Evolutionary conservation across 2,888 invertebrate genomes (phyloP), one percentile per base, ranked within the genome.

Genomic region (Calliscelio sp.): DNA sequence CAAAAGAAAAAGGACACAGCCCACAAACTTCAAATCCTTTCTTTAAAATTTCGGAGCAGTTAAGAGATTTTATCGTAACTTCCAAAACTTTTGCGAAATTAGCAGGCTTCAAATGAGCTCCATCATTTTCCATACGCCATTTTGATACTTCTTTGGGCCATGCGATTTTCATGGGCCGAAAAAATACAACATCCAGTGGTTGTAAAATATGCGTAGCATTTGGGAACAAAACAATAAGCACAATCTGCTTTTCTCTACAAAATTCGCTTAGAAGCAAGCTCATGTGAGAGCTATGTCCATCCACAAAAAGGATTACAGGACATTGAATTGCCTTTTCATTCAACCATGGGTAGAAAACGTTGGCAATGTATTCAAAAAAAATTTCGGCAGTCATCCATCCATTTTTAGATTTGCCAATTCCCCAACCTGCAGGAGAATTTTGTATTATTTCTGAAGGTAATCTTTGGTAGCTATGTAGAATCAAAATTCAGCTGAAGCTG

Each of bases 351-450:
- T 89, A 78, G 83, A 92, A 92, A 16, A 91, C 87, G 84, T 93
- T 91, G 8, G 89, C 85, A 10, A 92, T 88, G 80, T 89, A 92
- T 87, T 93, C 91, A 85, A 83, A 92, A 85, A 93, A 92, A 16
- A 87, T 87, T 80, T 90, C 90, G 3, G 88, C 81, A 6, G 90
- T 92, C 92, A 91, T 94, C 93, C 93, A 93, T 3, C 92, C 92
- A 78, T 84, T 89, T 22, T 93, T 92, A 6, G 90, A 90, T 78
- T 87, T 90, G 73, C 91, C 92, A 25, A 92, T 74, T 24, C 90
- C 90, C 92, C 92, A 93, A 10, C 74, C 87, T 70, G 75, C 22
- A 57, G 90, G 91, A 68, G 89, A 80, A 66, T 80, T 86, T 51
- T 57, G 6, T 0, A 78, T 2, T 53, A 78, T 46, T 61, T 63